Conservation (phyloP, 2,888 invertebrate genomes). For the Tiphia femorata region DNA sequence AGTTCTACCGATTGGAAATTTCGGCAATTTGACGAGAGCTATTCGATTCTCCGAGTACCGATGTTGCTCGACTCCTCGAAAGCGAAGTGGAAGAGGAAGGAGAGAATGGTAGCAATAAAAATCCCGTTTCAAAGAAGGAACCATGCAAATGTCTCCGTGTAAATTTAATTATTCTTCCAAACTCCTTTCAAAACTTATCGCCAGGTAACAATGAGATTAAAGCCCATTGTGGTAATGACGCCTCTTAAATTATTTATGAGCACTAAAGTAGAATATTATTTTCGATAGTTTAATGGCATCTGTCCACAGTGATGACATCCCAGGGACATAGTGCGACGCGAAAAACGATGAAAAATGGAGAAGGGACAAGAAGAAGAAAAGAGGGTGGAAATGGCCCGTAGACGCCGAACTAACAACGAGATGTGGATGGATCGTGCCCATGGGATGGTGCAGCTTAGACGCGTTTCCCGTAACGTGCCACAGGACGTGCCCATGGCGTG, state of each 20-base stretch:
- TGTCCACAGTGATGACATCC: too few relatives aligned
- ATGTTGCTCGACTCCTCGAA: slow-evolving; percentile 8
- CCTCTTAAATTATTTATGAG: too few relatives aligned
- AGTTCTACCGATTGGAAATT: slow-evolving; percentile 43
- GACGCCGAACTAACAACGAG: slow-evolving; percentile 13
- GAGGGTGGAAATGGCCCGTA: slow-evolving; percentile 25
- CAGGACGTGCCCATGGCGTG: slow-evolving; percentile 50
- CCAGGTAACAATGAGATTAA: too few relatives aligned
- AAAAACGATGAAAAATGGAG: background rate
- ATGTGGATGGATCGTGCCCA: slow-evolving; percentile 46
- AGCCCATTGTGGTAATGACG: too few relatives aligned
- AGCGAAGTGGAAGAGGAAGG: background rate
- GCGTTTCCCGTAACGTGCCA: slow-evolving; percentile 49
- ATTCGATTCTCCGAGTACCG: slow-evolving; percentile 38
- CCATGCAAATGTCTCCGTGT: background rate
- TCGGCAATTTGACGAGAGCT: slow-evolving; percentile 38
- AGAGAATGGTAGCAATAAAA: too few relatives aligned
- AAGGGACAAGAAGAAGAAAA: slow-evolving; percentile 1
- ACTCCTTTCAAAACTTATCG: background rate
- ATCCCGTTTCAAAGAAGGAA: background rate
- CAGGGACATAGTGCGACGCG: slow-evolving; percentile 6
- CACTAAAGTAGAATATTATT: too few relatives aligned
- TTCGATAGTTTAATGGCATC: too few relatives aligned
- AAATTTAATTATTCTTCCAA: background rate
- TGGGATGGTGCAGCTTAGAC: slow-evolving; percentile 31